Percentiles rank a stretch among this genome's conserved stretches.
Conservation (phyloP, 1,140 invertebrate genomes). For the Plectrocnemia conspersa region DNA sequence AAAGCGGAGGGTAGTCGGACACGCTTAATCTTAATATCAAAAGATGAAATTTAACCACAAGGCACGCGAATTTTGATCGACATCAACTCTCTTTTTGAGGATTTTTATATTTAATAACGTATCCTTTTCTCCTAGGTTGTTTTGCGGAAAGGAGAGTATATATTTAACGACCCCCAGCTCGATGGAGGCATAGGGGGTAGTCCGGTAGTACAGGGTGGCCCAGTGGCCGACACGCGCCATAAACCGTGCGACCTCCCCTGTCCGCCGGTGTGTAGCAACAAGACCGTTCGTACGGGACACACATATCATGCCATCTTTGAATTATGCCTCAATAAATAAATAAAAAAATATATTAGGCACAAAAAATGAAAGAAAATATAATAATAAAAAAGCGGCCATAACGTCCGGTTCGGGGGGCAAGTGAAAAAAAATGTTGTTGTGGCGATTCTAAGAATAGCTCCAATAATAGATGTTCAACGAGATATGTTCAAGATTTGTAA, state of each 20-base stretch:
- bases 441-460: too few species aligned
- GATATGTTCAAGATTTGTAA: too few species aligned
- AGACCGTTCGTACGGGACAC: slow-evolving; percentile 16
- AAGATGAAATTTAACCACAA: too few species aligned
- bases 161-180: background rate
- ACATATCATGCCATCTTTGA: slow-evolving; percentile 34
- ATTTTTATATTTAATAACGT: too few species aligned
- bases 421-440: too few species aligned
- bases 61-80: too few species aligned
- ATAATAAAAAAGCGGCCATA: background rate
- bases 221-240: slow-evolving; percentile 28
- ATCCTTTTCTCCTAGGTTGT: too few species aligned
- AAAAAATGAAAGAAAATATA: background rate
- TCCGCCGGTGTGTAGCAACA: slow-evolving; percentile 10
- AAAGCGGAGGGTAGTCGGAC: too few species aligned
- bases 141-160: too few species aligned
- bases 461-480: too few species aligned
- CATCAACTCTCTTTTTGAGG: too few species aligned
- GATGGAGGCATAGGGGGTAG: slow-evolving; percentile 6
- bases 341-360: slow-evolving; percentile 13
- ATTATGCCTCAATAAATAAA: slow-evolving; percentile 25
- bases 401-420: background rate
- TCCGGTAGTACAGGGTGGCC: background rate
- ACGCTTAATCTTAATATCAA: too few species aligned
- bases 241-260: slow-evolving; percentile 25